phyloP scores from a whole-genome alignment of 2,888 invertebrate species.

The Mylabris sibirica region DNA sequence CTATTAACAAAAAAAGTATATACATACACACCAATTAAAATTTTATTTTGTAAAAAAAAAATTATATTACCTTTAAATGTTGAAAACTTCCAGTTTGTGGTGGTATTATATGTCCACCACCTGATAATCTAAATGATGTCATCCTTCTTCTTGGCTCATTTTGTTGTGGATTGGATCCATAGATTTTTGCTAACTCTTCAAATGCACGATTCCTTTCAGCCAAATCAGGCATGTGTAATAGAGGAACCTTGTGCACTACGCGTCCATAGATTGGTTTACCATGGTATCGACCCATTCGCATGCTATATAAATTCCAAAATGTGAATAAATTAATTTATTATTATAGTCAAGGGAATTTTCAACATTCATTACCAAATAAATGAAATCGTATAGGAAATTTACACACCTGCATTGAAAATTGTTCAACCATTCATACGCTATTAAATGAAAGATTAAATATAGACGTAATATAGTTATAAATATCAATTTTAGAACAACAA shows the following conservation, averaged over 20 bases:
- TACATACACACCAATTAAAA: constrained; percentile 9
- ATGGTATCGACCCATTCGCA: constrained; percentile 59
- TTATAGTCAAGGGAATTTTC: neutral
- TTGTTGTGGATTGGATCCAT: constrained; percentile 60
- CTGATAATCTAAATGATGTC: constrained; percentile 58
- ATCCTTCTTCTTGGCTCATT: constrained; percentile 52
- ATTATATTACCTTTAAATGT: constrained; percentile 67
- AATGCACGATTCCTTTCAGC: constrained; percentile 63
- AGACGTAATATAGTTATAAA: neutral
- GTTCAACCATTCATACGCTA: neutral
- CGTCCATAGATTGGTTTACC: constrained; percentile 74
- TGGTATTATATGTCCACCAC: constrained; percentile 60
- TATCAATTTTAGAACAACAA: neutral
- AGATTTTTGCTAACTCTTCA: constrained; percentile 64
- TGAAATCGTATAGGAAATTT: neutral
- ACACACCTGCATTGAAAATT: neutral
- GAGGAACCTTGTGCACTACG: constrained; percentile 75
- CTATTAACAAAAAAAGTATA: constrained; percentile 44
- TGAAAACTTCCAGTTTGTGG: constrained; percentile 71
- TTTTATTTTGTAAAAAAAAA: neutral
- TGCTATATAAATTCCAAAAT: constrained; percentile 46
- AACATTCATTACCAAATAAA: neutral
- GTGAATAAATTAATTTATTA: neutral
- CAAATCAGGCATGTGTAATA: constrained; percentile 56
- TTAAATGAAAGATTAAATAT: neutral